A percentile compares a stretch with the other conserved stretches of the same genome.
These are phyloP conservation scores for Orius laevigatus DNA, from an alignment of 1,140 invertebrate genomes.

Conservation along the genomic window DNA sequence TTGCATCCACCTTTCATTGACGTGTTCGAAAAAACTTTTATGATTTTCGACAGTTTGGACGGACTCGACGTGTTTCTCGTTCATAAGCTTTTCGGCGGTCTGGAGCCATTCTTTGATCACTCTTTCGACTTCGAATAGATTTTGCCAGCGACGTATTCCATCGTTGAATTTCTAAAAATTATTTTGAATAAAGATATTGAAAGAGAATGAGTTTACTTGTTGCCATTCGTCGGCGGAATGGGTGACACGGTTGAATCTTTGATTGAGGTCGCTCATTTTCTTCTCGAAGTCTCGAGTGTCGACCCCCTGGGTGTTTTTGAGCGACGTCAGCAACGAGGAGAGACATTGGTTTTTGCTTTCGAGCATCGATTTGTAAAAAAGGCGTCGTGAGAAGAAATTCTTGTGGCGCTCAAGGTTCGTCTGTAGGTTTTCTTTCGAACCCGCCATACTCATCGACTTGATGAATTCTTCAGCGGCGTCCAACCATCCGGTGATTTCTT, in stretches of 20 bases:
- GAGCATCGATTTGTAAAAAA: constrained; percentile 84
- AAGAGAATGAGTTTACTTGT: constrained; percentile 31
- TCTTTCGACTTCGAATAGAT: constrained; percentile 60
- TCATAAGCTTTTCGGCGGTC: constrained; percentile 61
- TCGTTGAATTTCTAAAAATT: constrained; percentile 55
- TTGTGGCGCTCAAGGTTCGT: constrained; percentile 67
- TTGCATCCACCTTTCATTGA: constrained; percentile 66
- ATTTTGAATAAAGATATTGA: too few relatives aligned
- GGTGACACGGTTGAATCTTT: constrained; percentile 59
- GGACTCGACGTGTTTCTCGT: constrained; percentile 43
- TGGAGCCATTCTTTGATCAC: constrained; percentile 72
- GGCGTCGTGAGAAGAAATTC: constrained; percentile 67
- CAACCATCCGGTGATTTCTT: constrained; percentile 71
- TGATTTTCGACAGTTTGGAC: constrained; percentile 26
- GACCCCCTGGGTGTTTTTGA: constrained; percentile 50
- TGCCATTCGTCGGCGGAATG: constrained; percentile 61
- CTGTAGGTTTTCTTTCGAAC: constrained; percentile 55
- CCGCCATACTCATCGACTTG: constrained; percentile 38
- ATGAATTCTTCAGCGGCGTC: constrained; percentile 64
- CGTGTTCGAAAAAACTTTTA: constrained; percentile 63
- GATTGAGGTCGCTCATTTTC: constrained; percentile 58
- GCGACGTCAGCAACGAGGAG: constrained; percentile 63
- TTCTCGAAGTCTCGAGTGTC: constrained; percentile 34
- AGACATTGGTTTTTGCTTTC: constrained; percentile 92
- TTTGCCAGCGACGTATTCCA: constrained; percentile 66